Conservation (phyloP, 2,888 invertebrate genomes). For the Chirona hameri region DNA sequence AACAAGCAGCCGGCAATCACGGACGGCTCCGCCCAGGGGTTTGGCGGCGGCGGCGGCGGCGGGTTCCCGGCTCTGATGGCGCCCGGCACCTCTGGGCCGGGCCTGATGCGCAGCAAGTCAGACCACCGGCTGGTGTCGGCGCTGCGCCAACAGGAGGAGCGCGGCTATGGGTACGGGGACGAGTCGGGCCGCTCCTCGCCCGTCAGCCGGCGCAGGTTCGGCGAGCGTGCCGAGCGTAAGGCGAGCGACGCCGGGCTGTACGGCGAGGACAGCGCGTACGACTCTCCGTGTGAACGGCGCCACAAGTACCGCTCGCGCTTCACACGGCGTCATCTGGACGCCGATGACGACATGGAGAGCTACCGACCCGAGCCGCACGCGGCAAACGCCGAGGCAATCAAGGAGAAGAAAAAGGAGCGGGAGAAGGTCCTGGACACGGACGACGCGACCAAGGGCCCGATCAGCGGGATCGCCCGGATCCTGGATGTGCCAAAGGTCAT, state of each 20-base stretch:
- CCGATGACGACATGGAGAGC: slow-evolving; percentile 47
- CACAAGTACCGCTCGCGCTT: slow-evolving; percentile 59
- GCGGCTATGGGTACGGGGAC: slow-evolving; percentile 59
- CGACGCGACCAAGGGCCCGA: slow-evolving; percentile 71
- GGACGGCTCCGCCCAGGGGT: too few relatives aligned
- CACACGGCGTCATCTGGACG: slow-evolving; percentile 50
- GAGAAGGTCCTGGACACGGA: slow-evolving; percentile 79
- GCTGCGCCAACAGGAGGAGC: slow-evolving; percentile 72
- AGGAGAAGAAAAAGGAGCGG: slow-evolving; percentile 49
- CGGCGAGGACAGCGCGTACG: slow-evolving; percentile 35
- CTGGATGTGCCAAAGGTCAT: slow-evolving; percentile 85
- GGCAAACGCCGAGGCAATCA: slow-evolving; percentile 38
- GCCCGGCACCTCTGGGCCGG: slow-evolving; percentile 45
- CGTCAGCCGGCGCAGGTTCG: slow-evolving; percentile 71
- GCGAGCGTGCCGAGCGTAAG: slow-evolving; percentile 52
- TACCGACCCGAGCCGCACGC: slow-evolving; percentile 60
- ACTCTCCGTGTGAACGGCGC: slow-evolving; percentile 35
- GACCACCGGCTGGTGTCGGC: slow-evolving; percentile 86
- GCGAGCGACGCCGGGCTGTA: slow-evolving; percentile 3
- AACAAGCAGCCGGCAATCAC: slow-evolving; percentile 31
- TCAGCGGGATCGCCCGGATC: slow-evolving; percentile 82
- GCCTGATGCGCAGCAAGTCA: slow-evolving; percentile 86
- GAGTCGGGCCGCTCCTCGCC: slow-evolving; percentile 56
- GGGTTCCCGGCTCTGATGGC: slow-evolving; percentile 32
- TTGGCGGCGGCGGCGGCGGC: slow-evolving; percentile 33